Evolutionary conservation across 2,888 invertebrate genomes (phyloP).

Genomic region (Sabatieria punctata): DNA sequence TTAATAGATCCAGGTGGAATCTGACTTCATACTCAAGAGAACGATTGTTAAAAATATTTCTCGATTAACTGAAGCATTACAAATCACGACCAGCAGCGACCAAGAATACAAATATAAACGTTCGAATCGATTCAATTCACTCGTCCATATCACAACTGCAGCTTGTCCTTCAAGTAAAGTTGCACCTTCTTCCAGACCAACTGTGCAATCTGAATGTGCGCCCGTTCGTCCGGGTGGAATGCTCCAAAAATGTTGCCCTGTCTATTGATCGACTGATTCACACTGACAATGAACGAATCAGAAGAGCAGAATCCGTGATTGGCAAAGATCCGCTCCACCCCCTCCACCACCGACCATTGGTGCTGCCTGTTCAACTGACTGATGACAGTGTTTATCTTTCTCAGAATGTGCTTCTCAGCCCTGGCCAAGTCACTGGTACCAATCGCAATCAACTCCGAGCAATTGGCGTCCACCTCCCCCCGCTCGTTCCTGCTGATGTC

Average conservation of each 20-base stretch:
- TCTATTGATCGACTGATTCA: neutral
- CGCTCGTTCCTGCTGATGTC: constrained; percentile 20
- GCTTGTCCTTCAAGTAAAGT: too few species aligned
- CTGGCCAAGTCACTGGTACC: constrained; percentile 12
- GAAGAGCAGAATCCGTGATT: constrained; percentile 19
- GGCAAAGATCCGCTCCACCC: constrained; percentile 14
- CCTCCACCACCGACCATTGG: constrained; percentile 18
- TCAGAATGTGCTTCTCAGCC: constrained; percentile 16
- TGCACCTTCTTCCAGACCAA: constrained; percentile 12
- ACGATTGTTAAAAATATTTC: too few species aligned
- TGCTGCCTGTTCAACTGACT: constrained; percentile 12
- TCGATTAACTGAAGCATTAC: too few species aligned
- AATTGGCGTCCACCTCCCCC: constrained; percentile 18
- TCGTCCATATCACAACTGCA: too few species aligned
- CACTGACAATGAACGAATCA: constrained; percentile 13
- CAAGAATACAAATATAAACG: too few species aligned
- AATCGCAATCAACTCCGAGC: constrained; percentile 15
- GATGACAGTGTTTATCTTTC: constrained; percentile 16
- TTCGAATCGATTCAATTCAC: too few species aligned
- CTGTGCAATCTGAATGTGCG: constrained; percentile 15
- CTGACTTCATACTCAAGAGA: too few species aligned
- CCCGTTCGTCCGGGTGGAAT: constrained; percentile 21
- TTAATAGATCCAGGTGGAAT: too few species aligned
- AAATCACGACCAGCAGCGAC: too few species aligned
- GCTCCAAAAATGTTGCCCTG: constrained; percentile 20